Base-by-base conservation (phyloP, 1,140 invertebrate genomes). In the Streblospio benedicti region DNA sequence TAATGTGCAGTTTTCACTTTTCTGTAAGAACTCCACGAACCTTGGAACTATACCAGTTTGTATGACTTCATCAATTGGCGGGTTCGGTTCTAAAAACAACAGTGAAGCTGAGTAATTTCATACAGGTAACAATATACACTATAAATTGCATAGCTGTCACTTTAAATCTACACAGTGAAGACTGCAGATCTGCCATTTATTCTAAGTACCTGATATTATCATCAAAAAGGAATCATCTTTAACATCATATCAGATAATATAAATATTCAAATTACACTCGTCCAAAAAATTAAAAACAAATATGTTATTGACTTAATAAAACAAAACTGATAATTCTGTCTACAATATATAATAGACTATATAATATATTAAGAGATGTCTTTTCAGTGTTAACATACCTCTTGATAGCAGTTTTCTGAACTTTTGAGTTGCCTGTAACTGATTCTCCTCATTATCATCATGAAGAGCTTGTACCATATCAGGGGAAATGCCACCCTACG, bases 1-100 rank as follows among this genome's bases (percentile, higher is more conserved):
- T 64, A 94, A 78, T 32, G 88, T 89, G 57, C 85, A 87, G 80
- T 94, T 91, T 60, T 79, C 80, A 70, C 86, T 85, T 77, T 88
- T 88, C 71, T 88, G 83, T 45, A 98, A 81, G 80, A 97, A 96
- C 76, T 93, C 87, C 9, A 97, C 93, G 83, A 98, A 97, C 80
- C 86, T 84, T 28, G 93, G 94, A 61, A 98, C 90, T 72, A 98
- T 94, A 68, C 93, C 93, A 56, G 91, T 91, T 68, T 87, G 83
- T 71, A 97, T 97, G n/a, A 98, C 94, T 83, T 97, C 93, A 80
- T 97, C 92, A 69, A 98, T 98, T 1, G 93, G 94, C 49, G 95
- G 95, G 82, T 97, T 95, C 6, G 94, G 94, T 80, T 98, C 95
- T 76, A 67, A 31, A 69, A 66, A 25, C 38, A 66, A 38, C 71